phyloP scores from a whole-genome alignment of 2,888 invertebrate species.

The Meghimatium bilineatum region DNA sequence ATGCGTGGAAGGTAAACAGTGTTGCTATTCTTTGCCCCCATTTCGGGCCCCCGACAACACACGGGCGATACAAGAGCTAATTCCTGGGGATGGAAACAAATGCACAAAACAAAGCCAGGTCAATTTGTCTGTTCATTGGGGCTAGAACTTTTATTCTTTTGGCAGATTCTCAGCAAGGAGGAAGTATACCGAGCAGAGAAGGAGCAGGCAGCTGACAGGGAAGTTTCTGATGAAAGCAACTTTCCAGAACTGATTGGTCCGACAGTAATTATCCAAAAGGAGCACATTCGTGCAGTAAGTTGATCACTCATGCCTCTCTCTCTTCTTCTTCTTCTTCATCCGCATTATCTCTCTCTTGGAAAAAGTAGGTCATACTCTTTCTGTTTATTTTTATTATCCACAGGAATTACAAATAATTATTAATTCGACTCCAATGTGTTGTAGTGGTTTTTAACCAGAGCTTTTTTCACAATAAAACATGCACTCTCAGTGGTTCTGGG shows the following conservation, averaged over 20 bases:
- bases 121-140: too few species aligned
- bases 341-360: not conserved
- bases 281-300: conserved; percentile 31
- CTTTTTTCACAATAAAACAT: too few species aligned
- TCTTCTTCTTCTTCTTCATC: not conserved
- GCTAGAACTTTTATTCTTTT: not conserved
- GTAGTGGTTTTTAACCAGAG: too few species aligned
- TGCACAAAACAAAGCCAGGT: too few species aligned
- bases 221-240: conserved; percentile 35
- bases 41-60: too few species aligned
- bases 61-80: too few species aligned
- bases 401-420: not conserved
- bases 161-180: conserved; percentile 34
- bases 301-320: not conserved
- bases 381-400: not conserved
- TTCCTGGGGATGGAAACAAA: too few species aligned
- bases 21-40: too few species aligned
- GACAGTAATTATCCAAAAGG: conserved; percentile 1
- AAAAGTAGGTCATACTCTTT: too few species aligned
- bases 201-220: not conserved
- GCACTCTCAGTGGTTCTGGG: too few species aligned
- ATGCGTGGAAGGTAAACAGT: too few species aligned
- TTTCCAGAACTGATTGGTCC: conserved; percentile 37
- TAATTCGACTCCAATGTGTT: too few species aligned
- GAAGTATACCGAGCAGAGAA: conserved; percentile 31